Evolutionary conservation across 1,140 invertebrate genomes (phyloP), one percentile per base, ranked within the genome.

Genomic region (Pomacea maculata): DNA sequence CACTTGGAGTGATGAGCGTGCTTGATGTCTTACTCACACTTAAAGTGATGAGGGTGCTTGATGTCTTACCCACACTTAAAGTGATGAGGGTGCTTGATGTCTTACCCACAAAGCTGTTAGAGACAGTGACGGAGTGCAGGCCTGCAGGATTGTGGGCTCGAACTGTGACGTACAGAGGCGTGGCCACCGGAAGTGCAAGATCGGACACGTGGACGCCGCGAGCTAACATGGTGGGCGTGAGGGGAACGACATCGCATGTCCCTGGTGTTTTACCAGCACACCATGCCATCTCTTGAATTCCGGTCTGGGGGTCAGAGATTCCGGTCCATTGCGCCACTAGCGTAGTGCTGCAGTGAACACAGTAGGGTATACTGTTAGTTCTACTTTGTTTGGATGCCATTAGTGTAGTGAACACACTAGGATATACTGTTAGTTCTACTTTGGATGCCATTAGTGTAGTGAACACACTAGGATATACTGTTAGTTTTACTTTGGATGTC

Each of bases 241-340:
- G 70, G 14, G 70, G 19, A 57, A 82, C 34, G n/a, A 85, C 70
- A 71, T 86, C 81, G 71, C 87, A 87, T 17, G 29, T 15, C 4
- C 65, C 17, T 45, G 15, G 45, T 34, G 17, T 4, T 21, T 70
- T 79, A 14, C 83, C 84, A 15, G 86, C 65, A 71, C 85, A 87
- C n/a, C 81, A 81, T 57, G 83, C 81, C 65, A 82, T 86, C 65
- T 86, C 76, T 25, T 82, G 65, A 65, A 87, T 82, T 7, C 78
- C 83, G 2, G 87, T 85, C n/a, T 87, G 83, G 12, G 84, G 83
- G 64, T 87, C 87, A 8, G 81, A 72, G 79, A 86, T 86, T 68
- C 85, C 85, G 34, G 77, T 15, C 84, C 85, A 86, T 8, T 80
- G 57, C 5, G 79, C 70, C 25, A 77, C 63, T 12, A 85, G n/a